Base-by-base conservation (phyloP, 2,113 vertebrate genomes). In the Tragelaphus buxtoni region DNA sequence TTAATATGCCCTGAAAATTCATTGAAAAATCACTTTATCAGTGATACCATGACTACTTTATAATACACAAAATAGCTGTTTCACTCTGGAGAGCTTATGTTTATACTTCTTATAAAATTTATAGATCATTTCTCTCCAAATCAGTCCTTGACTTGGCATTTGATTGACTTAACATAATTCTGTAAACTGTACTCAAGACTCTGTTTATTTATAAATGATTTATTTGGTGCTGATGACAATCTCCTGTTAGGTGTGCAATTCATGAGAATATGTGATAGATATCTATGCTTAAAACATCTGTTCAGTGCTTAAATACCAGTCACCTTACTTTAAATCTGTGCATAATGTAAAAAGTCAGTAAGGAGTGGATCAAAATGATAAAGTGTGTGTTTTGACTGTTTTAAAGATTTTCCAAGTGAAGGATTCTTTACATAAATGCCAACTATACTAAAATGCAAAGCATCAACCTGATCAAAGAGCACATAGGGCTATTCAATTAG, bases 381-480 rank as follows among this genome's bases (percentile, higher is more conserved):
- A 89, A 97, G 90, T 89, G 28, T 91, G 56, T 97, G 14, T 94
- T 96, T 96, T 65, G 39, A 47, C 24, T 0, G 92, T 95, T 97
- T 98, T 22, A 95, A 97, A 94, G 55, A 97, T 95, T 96, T 1
- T 32, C 22, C 76, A 94, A 96, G 97, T 58, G 95, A 47, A 94
- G 58, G 2, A 0, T 79, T 88, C 51, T 92, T 97, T 97, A 98
- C 53, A 91, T 97, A 97, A 98, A 97, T n/a, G 88, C 53, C 94
- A 97, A 82, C 85, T 95, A 53, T 4, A 1, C 81, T 98, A 97
- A 98, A 98, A 97, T 94, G 35, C 35, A 95, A 97, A 96, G 53
- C 92, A 96, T 77, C 88, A 95, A 88, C 74, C 86, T 89, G 93
- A 97, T 97, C 95, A 98, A 97, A 96, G 88, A 94, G 11, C 97